Conservation (phyloP, 2,888 invertebrate genomes). For the Leptopterna dolabrata region DNA sequence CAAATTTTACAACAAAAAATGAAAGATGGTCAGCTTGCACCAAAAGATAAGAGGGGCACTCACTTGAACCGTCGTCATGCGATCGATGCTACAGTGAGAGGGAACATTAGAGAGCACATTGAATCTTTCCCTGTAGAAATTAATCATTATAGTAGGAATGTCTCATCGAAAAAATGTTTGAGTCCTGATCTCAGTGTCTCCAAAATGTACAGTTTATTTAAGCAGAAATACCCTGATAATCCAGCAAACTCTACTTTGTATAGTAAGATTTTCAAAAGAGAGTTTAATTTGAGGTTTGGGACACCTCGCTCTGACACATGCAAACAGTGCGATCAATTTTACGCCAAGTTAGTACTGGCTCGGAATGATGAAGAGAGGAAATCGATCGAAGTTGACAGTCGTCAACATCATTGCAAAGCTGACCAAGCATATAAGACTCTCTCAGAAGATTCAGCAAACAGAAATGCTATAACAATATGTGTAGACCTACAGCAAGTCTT, state of each 20-base stretch:
- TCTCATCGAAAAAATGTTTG: not conserved
- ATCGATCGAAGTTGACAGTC: slow-evolving; percentile 28
- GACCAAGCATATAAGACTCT: slow-evolving; percentile 11
- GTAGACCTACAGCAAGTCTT: slow-evolving; percentile 53
- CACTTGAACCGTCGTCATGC: slow-evolving; percentile 18
- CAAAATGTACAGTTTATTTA: slow-evolving; percentile 6
- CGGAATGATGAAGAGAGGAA: too few relatives aligned
- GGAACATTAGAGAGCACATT: not conserved
- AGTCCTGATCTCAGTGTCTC: not conserved
- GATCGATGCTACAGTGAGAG: not conserved
- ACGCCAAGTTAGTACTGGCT: slow-evolving; percentile 14
- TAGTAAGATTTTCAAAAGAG: slow-evolving; percentile 39
- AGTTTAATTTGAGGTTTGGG: slow-evolving; percentile 37
- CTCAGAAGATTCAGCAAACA: not conserved
- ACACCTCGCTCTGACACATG: slow-evolving; percentile 55
- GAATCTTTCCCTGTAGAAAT: not conserved
- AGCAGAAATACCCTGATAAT: not conserved
- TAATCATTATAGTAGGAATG: slow-evolving; percentile 1
- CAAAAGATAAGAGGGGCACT: slow-evolving; percentile 3
- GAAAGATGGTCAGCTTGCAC: slow-evolving; percentile 41
- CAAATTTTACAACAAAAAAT: not conserved
- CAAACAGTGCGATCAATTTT: slow-evolving; percentile 35
- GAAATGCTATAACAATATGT: not conserved
- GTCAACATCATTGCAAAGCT: slow-evolving; percentile 23
- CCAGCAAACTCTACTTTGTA: not conserved